Evolutionary conservation across 2,888 invertebrate genomes (phyloP), one percentile per base, ranked within the genome.

Genomic region (Euphydryas editha): DNA sequence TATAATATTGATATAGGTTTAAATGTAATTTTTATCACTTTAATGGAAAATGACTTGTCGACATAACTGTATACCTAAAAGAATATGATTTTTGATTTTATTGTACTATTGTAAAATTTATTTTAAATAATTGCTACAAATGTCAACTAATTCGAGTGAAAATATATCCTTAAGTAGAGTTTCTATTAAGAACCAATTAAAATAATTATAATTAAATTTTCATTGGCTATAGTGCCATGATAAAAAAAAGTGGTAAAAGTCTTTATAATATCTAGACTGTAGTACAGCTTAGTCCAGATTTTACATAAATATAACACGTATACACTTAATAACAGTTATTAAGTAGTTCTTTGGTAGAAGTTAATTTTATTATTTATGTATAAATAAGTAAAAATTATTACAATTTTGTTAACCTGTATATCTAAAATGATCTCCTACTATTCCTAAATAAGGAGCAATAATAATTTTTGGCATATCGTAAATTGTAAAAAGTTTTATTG

Each of bases 391-490:
- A 21, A 51, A 51, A 13, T 30, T n/a, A 15, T 51, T 10, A 39
- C n/a, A 37, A 46, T 37, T 17, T 54, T 24, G 8, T 42, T 17
- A 30, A 37, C 6, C 21, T 54, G 13, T 44, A 17, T 15, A 18
- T 30, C 36, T 15, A 18, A 44, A 59, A 17, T 8, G 47, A n/a
- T 39, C 47, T 65, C 37, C 59, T 51, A 54, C 47, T 65, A 63
- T 62, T 60, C 36, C 49, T 57, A 59, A 59, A 44, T 78, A 78
- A 84, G 80, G 79, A 88, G 89, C 88, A 90, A 90, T 88, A 90
- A 88, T 74, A 74, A 65, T 77, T 71, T 73, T 78, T 84, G 82
- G 88, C 90, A 91, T 91, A 90, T 91, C 90, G 87, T 83, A 76
- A 76, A 74, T 73, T 78, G 79, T 87, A 83, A 85, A 86, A 81